phyloP scores from a whole-genome alignment of 1,140 invertebrate genomes.

The Lucilia sericata region DNA sequence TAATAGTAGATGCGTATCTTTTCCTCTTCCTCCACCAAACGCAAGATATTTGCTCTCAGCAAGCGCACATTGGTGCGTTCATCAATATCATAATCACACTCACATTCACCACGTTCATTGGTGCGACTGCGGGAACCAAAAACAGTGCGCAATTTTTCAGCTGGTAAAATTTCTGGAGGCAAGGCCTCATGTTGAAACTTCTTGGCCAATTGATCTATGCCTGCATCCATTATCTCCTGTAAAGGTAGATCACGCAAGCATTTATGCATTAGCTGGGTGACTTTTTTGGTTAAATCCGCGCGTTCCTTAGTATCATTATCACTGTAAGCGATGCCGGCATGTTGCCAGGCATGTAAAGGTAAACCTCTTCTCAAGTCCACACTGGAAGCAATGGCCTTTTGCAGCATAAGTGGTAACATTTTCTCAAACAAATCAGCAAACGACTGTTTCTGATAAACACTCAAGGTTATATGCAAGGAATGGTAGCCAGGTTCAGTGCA shows the following conservation, averaged over 20 bases:
- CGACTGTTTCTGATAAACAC: slow-evolving; percentile 90
- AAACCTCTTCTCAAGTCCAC: slow-evolving; percentile 82
- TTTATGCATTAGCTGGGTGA: slow-evolving; percentile 69
- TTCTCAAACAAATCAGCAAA: slow-evolving; percentile 91
- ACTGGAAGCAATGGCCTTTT: slow-evolving; percentile 78
- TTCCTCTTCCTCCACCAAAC: slow-evolving; percentile 77
- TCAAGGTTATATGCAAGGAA: slow-evolving; percentile 93
- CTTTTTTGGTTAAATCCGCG: slow-evolving; percentile 70
- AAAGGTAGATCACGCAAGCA: slow-evolving; percentile 62
- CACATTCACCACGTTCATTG: slow-evolving; percentile 73
- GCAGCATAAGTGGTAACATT: slow-evolving; percentile 81
- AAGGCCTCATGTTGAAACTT: slow-evolving; percentile 88
- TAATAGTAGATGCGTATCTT: slow-evolving; percentile 80
- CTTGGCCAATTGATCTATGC: slow-evolving; percentile 87
- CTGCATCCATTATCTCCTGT: slow-evolving; percentile 75
- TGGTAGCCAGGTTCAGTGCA: slow-evolving; percentile 79
- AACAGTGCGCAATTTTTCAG: slow-evolving; percentile 77
- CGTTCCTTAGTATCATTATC: slow-evolving; percentile 70
- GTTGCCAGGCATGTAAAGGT: slow-evolving; percentile 81
- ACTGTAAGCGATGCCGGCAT: slow-evolving; percentile 78
- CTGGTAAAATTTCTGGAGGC: slow-evolving; percentile 80
- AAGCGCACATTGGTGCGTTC: slow-evolving; percentile 79
- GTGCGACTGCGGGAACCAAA: slow-evolving; percentile 78
- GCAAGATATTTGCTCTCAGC: slow-evolving; percentile 77
- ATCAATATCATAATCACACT: slow-evolving; percentile 75